These are phyloP conservation scores for Troides helena DNA, from an alignment of 2,888 invertebrate genomes.

Conservation along the genomic window DNA sequence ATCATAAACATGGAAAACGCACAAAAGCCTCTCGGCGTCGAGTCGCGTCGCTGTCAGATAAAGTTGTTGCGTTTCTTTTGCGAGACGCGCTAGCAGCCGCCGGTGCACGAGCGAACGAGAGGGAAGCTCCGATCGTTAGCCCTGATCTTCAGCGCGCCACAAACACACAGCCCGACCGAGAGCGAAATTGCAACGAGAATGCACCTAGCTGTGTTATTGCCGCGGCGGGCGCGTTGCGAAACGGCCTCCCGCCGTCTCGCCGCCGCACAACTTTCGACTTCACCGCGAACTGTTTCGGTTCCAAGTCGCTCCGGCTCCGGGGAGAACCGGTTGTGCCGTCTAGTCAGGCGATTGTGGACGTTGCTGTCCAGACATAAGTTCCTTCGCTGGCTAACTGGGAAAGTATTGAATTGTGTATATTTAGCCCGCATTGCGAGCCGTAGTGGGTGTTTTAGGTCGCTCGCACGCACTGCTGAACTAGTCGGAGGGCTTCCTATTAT, in stretches of 20 bases:
- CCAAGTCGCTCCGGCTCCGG: slow-evolving; percentile 42
- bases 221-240: slow-evolving; percentile 57
- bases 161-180: slow-evolving; percentile 80
- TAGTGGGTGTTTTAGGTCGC: slow-evolving; percentile 78
- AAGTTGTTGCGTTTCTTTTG: slow-evolving; percentile 78
- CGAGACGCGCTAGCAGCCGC: slow-evolving; percentile 50
- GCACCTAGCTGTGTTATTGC: slow-evolving; percentile 80
- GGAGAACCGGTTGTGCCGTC: slow-evolving; percentile 69
- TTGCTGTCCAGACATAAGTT: slow-evolving; percentile 71
- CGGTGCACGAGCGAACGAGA: slow-evolving; percentile 56
- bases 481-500: slow-evolving; percentile 79
- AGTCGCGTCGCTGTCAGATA: slow-evolving; percentile 77
- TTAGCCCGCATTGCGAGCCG: slow-evolving; percentile 77
- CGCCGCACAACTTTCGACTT: slow-evolving; percentile 45
- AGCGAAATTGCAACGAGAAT: slow-evolving; percentile 80
- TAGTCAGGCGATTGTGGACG: slow-evolving; percentile 72
- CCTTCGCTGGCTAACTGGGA: slow-evolving; percentile 57
- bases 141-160: slow-evolving; percentile 81
- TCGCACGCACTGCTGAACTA: slow-evolving; percentile 80
- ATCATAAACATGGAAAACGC: slow-evolving; percentile 80
- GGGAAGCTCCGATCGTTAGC: slow-evolving; percentile 76
- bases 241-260: slow-evolving; percentile 53
- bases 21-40: slow-evolving; percentile 77
- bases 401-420: slow-evolving; percentile 70
- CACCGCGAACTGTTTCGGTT: slow-evolving; percentile 44